Base-by-base conservation (phyloP, 2,113 vertebrate genomes). In the Mugil cephalus region DNA sequence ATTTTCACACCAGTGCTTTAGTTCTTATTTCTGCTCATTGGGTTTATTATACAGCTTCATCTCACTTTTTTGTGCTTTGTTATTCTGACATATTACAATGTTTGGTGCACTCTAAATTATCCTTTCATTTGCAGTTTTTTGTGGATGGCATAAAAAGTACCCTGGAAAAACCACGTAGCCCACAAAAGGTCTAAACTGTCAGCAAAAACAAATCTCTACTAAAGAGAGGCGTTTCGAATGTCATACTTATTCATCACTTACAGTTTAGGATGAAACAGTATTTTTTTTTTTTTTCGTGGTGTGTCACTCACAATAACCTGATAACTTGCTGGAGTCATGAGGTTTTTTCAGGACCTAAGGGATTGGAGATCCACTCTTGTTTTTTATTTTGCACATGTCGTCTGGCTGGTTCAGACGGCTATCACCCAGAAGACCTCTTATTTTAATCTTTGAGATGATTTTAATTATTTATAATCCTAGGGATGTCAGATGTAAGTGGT, bases 401-500 rank as follows among this genome's bases (percentile, higher is more conserved):
- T 89, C 92, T 92, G 92, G 90, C 94, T 91, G 94, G 93, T 80
- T 92, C 93, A 93, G 92, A 85, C 53, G 79, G 82, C 75, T n/a
- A 58, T 84, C 35, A 46, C 60, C 70, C 65, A 60, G 71, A 89
- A 74, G 74, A 71, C 11, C 18, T 77, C 24, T 63, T 74, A 77
- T 84, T 88, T 30, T 85, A 79, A 81, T 79, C 55, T 70, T 79
- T 54, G 36, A 53, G 59, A 64, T 67, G 24, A 64, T 58, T 84
- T 74, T 69, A 79, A 67, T 65, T 85, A 88, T 92, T 90, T 92
- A 89, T 89, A 24, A 72, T 53, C 42, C 0, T 1, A 60, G 36
- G 19, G 38, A 47, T 78, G 45, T 68, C 12, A 42, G 14, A 38
- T 73, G 40, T 35, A 77, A 53, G 17, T 46, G 9, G 55, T 61